A percentile compares a stretch with the other conserved stretches of the same genome.
Evolutionary conservation across 35 echinoderm and acorn worm species (phyloP).

Genomic region (Holothuria glaberrima): DNA sequence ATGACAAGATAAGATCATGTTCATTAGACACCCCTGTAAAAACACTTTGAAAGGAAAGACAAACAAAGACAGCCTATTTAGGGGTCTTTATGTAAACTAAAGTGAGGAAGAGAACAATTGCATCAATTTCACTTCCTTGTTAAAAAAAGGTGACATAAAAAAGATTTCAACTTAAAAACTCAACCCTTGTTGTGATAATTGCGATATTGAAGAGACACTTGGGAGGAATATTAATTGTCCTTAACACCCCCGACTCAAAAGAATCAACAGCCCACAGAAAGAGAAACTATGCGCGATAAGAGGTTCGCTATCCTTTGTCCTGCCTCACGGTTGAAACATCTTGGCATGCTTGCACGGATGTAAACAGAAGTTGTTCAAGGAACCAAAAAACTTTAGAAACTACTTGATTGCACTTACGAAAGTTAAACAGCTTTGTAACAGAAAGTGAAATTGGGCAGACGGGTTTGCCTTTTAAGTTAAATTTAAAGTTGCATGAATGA

Average conservation of each 20-base stretch:
- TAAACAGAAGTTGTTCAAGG: slow-evolving; percentile 43
- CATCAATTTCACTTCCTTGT: slow-evolving; percentile 40
- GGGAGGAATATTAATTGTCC: slow-evolving; percentile 45
- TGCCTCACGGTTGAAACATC: slow-evolving; percentile 1
- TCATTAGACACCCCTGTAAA: too few relatives aligned
- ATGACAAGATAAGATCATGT: too few relatives aligned
- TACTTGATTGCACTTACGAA: slow-evolving; percentile 53
- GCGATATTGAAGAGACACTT: slow-evolving; percentile 20
- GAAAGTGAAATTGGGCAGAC: slow-evolving; percentile 40
- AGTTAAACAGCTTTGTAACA: slow-evolving; percentile 43
- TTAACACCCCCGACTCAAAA: slow-evolving; percentile 4
- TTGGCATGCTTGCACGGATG: neutral
- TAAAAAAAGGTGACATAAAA: slow-evolving; percentile 22
- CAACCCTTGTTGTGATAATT: slow-evolving; percentile 43
- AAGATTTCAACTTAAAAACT: slow-evolving; percentile 33
- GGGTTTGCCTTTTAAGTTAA: neutral
- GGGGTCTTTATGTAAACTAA: too few relatives aligned
- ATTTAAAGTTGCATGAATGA: neutral
- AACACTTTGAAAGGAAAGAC: too few relatives aligned
- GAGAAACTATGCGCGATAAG: slow-evolving; percentile 16
- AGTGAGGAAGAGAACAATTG: neutral
- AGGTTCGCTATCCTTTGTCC: slow-evolving; percentile 35
- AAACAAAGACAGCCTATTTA: too few relatives aligned
- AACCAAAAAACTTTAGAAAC: slow-evolving; percentile 45
- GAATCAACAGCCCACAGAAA: slow-evolving; percentile 29